Evolutionary conservation across 2,797 vertebrate species (phyloP), one percentile per base, ranked within the genome.

Genomic region (Thaleichthys pacificus): DNA sequence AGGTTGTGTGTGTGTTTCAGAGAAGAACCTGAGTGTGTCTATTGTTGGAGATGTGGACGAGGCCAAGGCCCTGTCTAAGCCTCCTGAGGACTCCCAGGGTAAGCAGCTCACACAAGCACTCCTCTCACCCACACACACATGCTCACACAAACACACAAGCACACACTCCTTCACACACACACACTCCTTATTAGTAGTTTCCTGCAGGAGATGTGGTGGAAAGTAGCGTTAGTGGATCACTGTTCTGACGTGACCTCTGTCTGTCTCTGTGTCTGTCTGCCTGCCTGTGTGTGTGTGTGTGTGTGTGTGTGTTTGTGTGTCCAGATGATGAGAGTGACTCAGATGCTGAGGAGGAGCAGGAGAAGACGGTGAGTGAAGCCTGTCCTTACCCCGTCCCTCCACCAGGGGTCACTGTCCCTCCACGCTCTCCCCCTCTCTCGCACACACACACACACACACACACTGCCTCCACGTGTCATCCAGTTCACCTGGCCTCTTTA

Each of bases 311-410:
- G 57, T 49, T 6, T 9, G n/a, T 80, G 6, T 84, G 66, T 85
- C n/a, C 17, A 99, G 98, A 99, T 86, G 98, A 99, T 1, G 98
- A 99, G 85, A 99, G 97, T 0, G 98, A 99, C 84, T 99, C 98
- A 0, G 98, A 99, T 0, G 95, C 94, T 0, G 98, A 99, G 74
- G 98, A 99, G 81, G 98, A 99, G 73, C 97, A 97, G 82, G 97
- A 99, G 88, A 98, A 96, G 86, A 98, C 97, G 67, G 98, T 99
- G 78, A 95, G 95, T 47, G 30, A 49, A 17, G 30, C 3, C 61
- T 73, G 71, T 54, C 38, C 7, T 61, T 22, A 24, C 49, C 57
- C 22, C 9, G 5, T 24, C 12, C 65, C 14, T 30, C 26, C 51
- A 49, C 57, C 21, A 38, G 21, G 30, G 64, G 21, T 15, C 38